Evolutionary conservation across 2,797 vertebrate genomes (phyloP).

Genomic region (Hyperoplus immaculatus): DNA sequence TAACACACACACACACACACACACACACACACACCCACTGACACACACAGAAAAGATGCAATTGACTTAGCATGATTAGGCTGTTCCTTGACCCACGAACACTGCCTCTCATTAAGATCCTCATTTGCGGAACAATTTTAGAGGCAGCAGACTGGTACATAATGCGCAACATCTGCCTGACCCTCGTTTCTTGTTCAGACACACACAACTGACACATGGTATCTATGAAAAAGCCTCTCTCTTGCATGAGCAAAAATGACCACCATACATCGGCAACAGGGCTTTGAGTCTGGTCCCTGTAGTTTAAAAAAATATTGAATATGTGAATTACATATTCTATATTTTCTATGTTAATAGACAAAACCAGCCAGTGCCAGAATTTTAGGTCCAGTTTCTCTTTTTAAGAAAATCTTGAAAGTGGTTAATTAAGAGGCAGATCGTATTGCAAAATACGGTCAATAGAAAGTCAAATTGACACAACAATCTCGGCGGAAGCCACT

Average conservation of each 20-base stretch:
- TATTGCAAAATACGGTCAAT: slow-evolving; percentile 7
- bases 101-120: slow-evolving; percentile 83
- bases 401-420: slow-evolving; percentile 12
- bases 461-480: slow-evolving; percentile 29
- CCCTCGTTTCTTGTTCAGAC: slow-evolving; percentile 74
- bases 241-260: slow-evolving; percentile 46
- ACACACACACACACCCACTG: slow-evolving; percentile 19
- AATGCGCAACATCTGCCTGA: slow-evolving; percentile 85
- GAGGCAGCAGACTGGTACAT: slow-evolving; percentile 83
- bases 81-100: slow-evolving; percentile 83
- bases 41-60: slow-evolving; percentile 65
- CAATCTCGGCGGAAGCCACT: slow-evolving; percentile 22
- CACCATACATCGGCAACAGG: slow-evolving; percentile 63
- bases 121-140: slow-evolving; percentile 85
- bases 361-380: background rate
- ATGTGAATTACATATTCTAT: slow-evolving; percentile 24
- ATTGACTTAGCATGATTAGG: slow-evolving; percentile 84
- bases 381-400: background rate
- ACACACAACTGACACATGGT: slow-evolving; percentile 74
- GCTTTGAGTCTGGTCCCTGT: slow-evolving; percentile 46
- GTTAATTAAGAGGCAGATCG: slow-evolving; percentile 14
- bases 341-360: background rate
- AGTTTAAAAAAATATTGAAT: slow-evolving; percentile 14
- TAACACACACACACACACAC: background rate
- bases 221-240: slow-evolving; percentile 68